Percentiles rank a stretch among this genome's conserved stretches.
Conservation (phyloP, 1,140 invertebrate species). For the Sesamia nonagrioides region DNA sequence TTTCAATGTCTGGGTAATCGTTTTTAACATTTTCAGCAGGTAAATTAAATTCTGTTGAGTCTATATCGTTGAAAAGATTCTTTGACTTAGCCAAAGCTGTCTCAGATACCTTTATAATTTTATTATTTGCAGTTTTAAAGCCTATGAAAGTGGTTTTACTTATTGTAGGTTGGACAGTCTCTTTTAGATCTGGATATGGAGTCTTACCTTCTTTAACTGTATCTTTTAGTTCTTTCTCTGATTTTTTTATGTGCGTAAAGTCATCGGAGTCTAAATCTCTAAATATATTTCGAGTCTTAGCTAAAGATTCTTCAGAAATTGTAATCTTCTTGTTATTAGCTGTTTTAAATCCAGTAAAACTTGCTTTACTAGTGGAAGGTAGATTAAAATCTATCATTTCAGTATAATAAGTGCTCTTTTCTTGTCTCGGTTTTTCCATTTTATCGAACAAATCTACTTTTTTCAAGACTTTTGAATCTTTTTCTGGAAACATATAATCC, state of each 20-base stretch:
- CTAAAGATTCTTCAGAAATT: constrained; percentile 71
- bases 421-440: not conserved
- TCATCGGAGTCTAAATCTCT: constrained; percentile 11
- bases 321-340: constrained; percentile 64
- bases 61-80: constrained; percentile 59
- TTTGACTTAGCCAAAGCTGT: constrained; percentile 63
- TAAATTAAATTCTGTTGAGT: constrained; percentile 18
- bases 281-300: constrained; percentile 59
- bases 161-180: constrained; percentile 8
- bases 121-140: constrained; percentile 71
- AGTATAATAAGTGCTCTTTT: not conserved
- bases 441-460: not conserved
- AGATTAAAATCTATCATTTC: not conserved
- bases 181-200: not conserved
- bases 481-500: constrained; percentile 66
- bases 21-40: not conserved
- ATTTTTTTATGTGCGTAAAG: not conserved
- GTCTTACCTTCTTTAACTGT: not conserved
- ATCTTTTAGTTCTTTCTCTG: not conserved
- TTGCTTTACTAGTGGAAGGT: not conserved
- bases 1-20: constrained; percentile 41
- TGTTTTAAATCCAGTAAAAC: constrained; percentile 58
- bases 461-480: not conserved
- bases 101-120: constrained; percentile 63
- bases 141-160: constrained; percentile 39